A percentile compares a stretch with the other conserved stretches of the same genome.
These are phyloP conservation scores for Harpegnathos saltator DNA, from an alignment of 1,140 invertebrate species.

Conservation along the genomic window DNA sequence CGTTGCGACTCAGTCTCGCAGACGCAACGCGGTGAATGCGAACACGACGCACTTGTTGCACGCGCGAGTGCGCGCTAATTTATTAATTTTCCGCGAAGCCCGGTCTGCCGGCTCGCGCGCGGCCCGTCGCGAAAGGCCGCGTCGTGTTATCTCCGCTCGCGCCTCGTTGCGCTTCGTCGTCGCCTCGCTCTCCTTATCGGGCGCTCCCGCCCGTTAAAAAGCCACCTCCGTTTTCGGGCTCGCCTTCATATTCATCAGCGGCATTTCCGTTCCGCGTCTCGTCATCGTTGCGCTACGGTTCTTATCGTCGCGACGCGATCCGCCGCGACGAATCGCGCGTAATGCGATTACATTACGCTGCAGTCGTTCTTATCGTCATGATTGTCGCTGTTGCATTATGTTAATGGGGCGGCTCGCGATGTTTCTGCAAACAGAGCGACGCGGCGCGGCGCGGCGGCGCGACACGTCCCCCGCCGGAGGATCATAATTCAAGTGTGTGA, in stretches of 20 bases:
- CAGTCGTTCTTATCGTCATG: no score
- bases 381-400: conserved; percentile 29
- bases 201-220: neutral
- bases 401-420: conserved; percentile 23
- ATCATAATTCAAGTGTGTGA: conserved; percentile 53
- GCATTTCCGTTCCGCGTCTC: neutral
- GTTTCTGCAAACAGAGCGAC: conserved; percentile 54
- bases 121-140: neutral
- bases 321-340: neutral
- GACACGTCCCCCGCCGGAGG: conserved; percentile 27
- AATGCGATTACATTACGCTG: neutral
- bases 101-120: neutral
- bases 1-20: conserved; percentile 20
- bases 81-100: conserved; percentile 46
- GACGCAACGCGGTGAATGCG: conserved; percentile 3
- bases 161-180: neutral
- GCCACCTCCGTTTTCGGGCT: neutral
- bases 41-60: conserved; percentile 50
- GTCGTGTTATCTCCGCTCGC: no score
- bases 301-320: neutral
- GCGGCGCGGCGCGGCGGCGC: conserved; percentile 24
- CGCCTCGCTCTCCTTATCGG: no score
- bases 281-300: no score
- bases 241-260: neutral
- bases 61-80: conserved; percentile 35